These are phyloP conservation scores for Bombus waltoni DNA, from an alignment of 1,140 invertebrate genomes.

Conservation along the genomic window DNA sequence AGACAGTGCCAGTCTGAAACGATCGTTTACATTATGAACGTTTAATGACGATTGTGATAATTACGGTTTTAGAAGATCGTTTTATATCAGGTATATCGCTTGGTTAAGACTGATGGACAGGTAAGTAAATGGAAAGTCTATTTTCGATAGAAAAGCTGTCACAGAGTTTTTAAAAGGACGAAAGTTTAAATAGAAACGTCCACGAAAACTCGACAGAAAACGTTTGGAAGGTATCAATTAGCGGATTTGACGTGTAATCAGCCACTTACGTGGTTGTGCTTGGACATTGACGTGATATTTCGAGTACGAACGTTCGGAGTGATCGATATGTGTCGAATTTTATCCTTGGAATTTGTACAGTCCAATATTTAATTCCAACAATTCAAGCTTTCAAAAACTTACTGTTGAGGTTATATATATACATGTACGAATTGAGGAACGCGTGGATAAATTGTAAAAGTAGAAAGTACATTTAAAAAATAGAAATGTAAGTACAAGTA, in stretches of 20 bases:
- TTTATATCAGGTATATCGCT: not conserved
- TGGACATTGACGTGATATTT: not conserved
- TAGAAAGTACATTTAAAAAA: no score
- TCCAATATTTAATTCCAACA: no score
- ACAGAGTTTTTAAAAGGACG: not conserved
- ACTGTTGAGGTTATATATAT: no score
- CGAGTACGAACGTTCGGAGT: not conserved
- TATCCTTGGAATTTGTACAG: no score
- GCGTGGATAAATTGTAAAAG: no score
- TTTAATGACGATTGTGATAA: no score
- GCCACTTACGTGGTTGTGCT: not conserved
- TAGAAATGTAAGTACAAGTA: no score
- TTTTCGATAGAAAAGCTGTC: not conserved
- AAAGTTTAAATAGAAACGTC: not conserved
- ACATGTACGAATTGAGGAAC: no score
- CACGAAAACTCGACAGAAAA: not conserved
- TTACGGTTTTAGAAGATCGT: no score
- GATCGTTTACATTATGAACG: no score
- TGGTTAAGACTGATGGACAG: not conserved
- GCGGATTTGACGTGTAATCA: no score
- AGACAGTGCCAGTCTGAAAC: not conserved
- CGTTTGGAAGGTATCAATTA: not conserved
- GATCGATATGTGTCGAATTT: not conserved
- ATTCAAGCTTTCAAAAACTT: no score
- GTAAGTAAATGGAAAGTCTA: not conserved